Evolutionary conservation across 2,888 invertebrate species (phyloP), one percentile per base, ranked within the genome.

Genomic region (Tribolium freemani): DNA sequence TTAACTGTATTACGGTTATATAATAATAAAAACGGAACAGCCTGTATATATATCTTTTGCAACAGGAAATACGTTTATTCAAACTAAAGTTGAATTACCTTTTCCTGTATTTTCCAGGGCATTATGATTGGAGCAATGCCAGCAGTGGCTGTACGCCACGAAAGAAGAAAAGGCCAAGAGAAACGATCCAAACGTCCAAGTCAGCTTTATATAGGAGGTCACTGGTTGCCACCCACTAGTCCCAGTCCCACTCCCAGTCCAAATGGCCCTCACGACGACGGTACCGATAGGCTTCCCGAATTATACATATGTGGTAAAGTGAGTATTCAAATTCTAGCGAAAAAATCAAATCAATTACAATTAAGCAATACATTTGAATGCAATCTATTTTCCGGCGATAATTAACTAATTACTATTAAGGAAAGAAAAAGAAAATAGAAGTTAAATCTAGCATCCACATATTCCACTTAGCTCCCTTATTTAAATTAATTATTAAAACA

Each of bases 121-220:
- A 90, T 86, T 11, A 95, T 95, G 94, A 94, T 94, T 84, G 94
- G 94, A 80, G 94, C 94, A 75, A 94, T 94, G 94, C 94, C 94
- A 85, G 94, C 94, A 78, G 94, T 95, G 87, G 94, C 94, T 69
- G 93, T 94, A 58, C 92, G 94, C 86, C 93, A 94, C 86, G 94
- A 94, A 87, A 88, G 94, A 79, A 89, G 93, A 72, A 91, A 93
- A 76, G 85, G 86, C 6, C 91, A 90, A 81, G 93, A 93, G 85
- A 93, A 93, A 86, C 88, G 92, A 68, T 85, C 87, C 77, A 90
- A 93, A 83, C 81, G 87, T 72, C 90, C 90, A 9, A 89, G 90
- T 81, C 92, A 93, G 85, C 89, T 93, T 79, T 92, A 91, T 76
- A 88, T 93, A 81, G 90, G 91, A 81, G 88, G 91, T 16, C 91